Percentiles rank a stretch among this genome's conserved stretches.
Conservation (phyloP, 2,113 vertebrate species). For the Tragelaphus buxtoni region DNA sequence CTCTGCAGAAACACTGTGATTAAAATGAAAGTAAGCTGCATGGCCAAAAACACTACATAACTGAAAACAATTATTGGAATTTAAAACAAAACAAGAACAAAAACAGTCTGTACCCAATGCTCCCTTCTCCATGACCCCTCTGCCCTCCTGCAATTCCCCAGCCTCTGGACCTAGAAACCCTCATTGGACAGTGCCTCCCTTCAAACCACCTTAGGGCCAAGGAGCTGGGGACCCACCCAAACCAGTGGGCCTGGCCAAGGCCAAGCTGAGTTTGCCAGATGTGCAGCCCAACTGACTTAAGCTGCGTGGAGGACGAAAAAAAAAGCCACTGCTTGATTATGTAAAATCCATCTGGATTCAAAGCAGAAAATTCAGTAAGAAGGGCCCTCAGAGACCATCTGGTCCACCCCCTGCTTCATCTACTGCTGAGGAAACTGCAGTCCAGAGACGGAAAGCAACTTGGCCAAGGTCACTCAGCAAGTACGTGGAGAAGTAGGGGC, state of each 20-base stretch:
- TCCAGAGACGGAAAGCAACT: not conserved
- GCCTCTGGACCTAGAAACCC: not conserved
- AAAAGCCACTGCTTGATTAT: conserved; percentile 27
- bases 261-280: conserved; percentile 26
- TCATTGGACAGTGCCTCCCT: not conserved
- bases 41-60: conserved; percentile 26
- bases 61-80: conserved; percentile 65
- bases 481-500: not conserved
- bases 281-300: conserved; percentile 28
- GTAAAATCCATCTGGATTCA: conserved; percentile 35
- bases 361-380: conserved; percentile 51
- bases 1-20: not conserved
- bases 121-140: conserved; percentile 17
- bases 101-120: conserved; percentile 45
- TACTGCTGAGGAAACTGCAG: not conserved
- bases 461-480: not conserved
- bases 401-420: not conserved
- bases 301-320: not conserved
- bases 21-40: conserved; percentile 1
- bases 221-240: conserved; percentile 1
- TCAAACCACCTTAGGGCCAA: not conserved
- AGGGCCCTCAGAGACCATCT: conserved; percentile 37
- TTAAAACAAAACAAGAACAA: conserved; percentile 56
- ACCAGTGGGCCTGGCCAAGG: not conserved
- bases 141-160: conserved; percentile 1